These are phyloP conservation scores for Drosophila nigrodunni DNA, from an alignment of 1,140 invertebrate genomes.

Conservation along the genomic window DNA sequence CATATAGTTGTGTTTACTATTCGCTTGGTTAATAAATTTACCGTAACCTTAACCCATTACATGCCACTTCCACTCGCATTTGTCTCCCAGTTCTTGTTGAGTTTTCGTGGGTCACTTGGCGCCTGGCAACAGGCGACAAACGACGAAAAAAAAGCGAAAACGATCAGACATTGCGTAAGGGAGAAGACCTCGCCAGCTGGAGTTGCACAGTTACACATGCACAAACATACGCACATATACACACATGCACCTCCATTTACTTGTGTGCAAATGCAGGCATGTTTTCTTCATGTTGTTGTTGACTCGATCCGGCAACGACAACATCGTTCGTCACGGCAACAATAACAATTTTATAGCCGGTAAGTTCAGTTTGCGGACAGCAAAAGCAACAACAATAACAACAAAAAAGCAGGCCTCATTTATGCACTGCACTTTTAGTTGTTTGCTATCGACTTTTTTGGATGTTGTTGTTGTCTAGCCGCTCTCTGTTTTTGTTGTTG, in stretches of 20 bases:
- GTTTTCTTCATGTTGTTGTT: conserved; percentile 34
- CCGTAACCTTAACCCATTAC: background rate
- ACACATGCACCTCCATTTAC: background rate
- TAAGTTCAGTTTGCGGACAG: conserved; percentile 51
- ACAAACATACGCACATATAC: conserved; percentile 7
- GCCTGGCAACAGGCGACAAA: conserved; percentile 27
- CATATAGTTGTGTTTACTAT: background rate
- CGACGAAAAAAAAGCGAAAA: conserved; percentile 34
- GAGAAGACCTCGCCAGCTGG: conserved; percentile 28
- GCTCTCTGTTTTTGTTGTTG: conserved; percentile 27
- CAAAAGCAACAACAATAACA: conserved; percentile 32
- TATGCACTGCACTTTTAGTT: conserved; percentile 56
- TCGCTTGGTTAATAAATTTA: background rate
- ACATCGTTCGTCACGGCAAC: conserved; percentile 20
- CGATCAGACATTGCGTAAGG: conserved; percentile 64
- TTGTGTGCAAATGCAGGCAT: conserved; percentile 7
- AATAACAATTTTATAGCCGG: conserved; percentile 33
- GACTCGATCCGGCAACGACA: conserved; percentile 44
- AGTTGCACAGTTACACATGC: conserved; percentile 17
- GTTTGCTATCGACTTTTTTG: conserved; percentile 36
- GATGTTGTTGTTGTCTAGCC: conserved; percentile 28
- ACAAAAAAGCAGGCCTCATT: conserved; percentile 65
- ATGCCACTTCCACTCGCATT: background rate
- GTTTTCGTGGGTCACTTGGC: background rate
- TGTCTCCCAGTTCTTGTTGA: background rate